Evolutionary conservation across 2,888 invertebrate genomes (phyloP).

Genomic region (Osmoderma eremita): DNA sequence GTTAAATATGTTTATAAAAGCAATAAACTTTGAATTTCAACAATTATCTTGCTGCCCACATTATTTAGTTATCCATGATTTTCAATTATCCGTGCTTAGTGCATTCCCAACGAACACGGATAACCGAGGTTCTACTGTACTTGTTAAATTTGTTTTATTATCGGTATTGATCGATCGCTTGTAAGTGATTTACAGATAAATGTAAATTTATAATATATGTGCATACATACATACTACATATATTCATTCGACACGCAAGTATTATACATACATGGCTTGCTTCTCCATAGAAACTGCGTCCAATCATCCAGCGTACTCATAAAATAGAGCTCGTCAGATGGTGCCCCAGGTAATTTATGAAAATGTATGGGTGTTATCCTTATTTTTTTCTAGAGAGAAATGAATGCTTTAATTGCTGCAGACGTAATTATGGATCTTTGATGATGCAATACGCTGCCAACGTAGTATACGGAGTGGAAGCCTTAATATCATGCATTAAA

Average conservation of each 20-base stretch:
- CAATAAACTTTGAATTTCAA: too few species aligned
- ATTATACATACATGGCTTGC: too few species aligned
- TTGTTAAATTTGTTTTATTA: too few species aligned
- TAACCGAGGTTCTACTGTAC: too few species aligned
- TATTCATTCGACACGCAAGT: neutral
- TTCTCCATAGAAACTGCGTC: neutral
- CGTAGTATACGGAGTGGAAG: constrained; percentile 9
- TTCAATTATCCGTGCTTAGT: too few species aligned
- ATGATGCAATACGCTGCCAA: constrained; percentile 25
- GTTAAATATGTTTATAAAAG: too few species aligned
- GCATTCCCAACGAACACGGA: too few species aligned
- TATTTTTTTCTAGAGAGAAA: constrained; percentile 24
- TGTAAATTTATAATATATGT: neutral
- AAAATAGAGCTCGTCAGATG: constrained; percentile 15
- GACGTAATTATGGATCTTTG: constrained; percentile 31
- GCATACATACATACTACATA: neutral
- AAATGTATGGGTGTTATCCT: constrained; percentile 29
- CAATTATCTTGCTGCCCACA: too few species aligned
- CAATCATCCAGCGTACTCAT: constrained; percentile 6
- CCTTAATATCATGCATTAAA: constrained; percentile 28
- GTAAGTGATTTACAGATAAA: too few species aligned
- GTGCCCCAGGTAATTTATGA: constrained; percentile 11
- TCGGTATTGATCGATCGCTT: too few species aligned
- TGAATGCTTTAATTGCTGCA: constrained; percentile 22
- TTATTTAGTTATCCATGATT: too few species aligned